phyloP scores from a whole-genome alignment of 2,888 invertebrate genomes.

The Nycteola revayana region DNA sequence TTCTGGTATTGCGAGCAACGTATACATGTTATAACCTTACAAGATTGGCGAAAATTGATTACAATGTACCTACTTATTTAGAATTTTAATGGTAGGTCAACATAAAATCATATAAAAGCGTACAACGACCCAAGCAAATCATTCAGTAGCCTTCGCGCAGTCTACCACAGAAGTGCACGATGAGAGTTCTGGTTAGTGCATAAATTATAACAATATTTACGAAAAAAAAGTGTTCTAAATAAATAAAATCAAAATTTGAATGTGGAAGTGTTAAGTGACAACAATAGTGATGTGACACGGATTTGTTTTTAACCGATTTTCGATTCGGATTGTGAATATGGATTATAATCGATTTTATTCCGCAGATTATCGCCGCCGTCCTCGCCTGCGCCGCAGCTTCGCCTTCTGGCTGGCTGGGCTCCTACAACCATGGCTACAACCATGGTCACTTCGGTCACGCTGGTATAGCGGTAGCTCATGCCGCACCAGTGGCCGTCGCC shows the following conservation, averaged over 20 bases:
- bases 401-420: conserved; percentile 65
- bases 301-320: neutral
- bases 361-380: conserved; percentile 82
- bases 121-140: conserved; percentile 62
- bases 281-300: conserved; percentile 32
- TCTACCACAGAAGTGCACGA: conserved; percentile 80
- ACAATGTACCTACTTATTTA: no score
- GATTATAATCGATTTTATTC: conserved; percentile 41
- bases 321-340: conserved; percentile 26
- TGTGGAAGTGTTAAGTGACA: conserved; percentile 22
- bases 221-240: neutral
- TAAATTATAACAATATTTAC: neutral
- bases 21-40: no score
- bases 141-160: conserved; percentile 81
- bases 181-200: conserved; percentile 78
- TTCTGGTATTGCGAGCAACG: no score
- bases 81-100: conserved; percentile 38
- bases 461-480: conserved; percentile 45
- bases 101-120: conserved; percentile 64
- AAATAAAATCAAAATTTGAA: neutral
- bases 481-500: conserved; percentile 39
- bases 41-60: no score
- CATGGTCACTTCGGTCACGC: conserved; percentile 39
- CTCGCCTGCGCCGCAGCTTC: conserved; percentile 72
- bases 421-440: conserved; percentile 53